These are phyloP conservation scores for Cheilosia vernalis DNA, from an alignment of 2,888 invertebrate genomes.

Conservation along the genomic window DNA sequence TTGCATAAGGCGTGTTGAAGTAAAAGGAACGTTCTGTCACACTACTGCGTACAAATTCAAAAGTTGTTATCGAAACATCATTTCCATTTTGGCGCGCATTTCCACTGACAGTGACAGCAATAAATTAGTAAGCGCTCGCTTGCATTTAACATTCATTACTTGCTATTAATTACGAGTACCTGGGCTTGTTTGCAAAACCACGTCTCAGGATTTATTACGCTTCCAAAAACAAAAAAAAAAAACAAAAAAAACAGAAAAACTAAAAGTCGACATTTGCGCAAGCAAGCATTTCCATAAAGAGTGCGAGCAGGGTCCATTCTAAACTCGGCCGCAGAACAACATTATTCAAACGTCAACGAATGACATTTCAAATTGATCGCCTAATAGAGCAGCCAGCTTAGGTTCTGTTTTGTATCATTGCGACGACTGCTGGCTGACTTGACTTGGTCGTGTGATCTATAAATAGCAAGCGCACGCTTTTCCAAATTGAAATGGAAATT, in stretches of 20 bases:
- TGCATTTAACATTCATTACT: conserved; percentile 55
- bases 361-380: conserved; percentile 73
- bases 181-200: conserved; percentile 56
- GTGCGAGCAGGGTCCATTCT: conserved; percentile 56
- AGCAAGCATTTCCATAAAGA: conserved; percentile 67
- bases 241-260: too few relatives aligned
- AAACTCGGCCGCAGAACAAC: conserved; percentile 61
- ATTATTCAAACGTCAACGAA: conserved; percentile 70
- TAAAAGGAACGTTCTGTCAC: conserved; percentile 56
- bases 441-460: conserved; percentile 36
- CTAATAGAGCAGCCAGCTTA: conserved; percentile 50
- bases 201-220: conserved; percentile 60
- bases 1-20: neutral
- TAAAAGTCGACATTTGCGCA: conserved; percentile 51
- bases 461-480: conserved; percentile 71
- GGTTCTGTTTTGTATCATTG: conserved; percentile 1
- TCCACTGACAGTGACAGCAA: conserved; percentile 59
- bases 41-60: conserved; percentile 22
- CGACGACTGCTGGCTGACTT: conserved; percentile 4
- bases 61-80: conserved; percentile 61
- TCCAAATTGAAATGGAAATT: conserved; percentile 71
- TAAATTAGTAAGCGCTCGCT: conserved; percentile 63
- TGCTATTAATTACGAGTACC: conserved; percentile 46
- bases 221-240: too few relatives aligned
- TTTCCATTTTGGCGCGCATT: conserved; percentile 40